Evolutionary conservation across 2,888 invertebrate genomes (phyloP).

Genomic region (Campaea margaritaria): DNA sequence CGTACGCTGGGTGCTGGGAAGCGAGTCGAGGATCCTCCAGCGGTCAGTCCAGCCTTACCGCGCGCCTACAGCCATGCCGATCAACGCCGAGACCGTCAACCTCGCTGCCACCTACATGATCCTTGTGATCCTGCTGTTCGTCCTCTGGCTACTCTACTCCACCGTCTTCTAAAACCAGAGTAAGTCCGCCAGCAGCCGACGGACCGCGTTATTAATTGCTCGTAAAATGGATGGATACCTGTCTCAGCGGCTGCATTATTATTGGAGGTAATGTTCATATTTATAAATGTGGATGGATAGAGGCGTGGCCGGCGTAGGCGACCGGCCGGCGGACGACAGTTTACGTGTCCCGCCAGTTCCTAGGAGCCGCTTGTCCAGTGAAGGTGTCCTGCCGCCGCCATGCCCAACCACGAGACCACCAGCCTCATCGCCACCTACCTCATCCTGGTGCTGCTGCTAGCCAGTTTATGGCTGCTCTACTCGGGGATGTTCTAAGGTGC

Average conservation of each 20-base stretch:
- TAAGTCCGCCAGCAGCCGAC: conserved; percentile 15
- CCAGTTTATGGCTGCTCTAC: conserved; percentile 88
- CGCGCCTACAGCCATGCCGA: conserved; percentile 71
- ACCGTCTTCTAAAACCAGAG: conserved; percentile 72
- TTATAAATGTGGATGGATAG: conserved; percentile 67
- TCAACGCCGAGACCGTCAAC: conserved; percentile 87
- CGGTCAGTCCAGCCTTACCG: conserved; percentile 63
- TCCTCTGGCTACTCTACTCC: conserved; percentile 88
- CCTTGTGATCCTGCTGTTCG: conserved; percentile 87
- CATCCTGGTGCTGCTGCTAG: conserved; percentile 87
- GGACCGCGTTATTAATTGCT: conserved; percentile 31
- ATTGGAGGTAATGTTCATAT: conserved; percentile 59
- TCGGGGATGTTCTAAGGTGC: conserved; percentile 86
- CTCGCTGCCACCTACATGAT: conserved; percentile 90
- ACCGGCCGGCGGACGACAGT: conserved; percentile 49
- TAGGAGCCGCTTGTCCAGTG: conserved; percentile 71
- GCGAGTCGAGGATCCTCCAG: conserved; percentile 51
- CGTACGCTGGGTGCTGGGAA: conserved; percentile 52
- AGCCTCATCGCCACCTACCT: conserved; percentile 89
- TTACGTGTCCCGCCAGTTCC: conserved; percentile 65
- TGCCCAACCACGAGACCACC: conserved; percentile 86
- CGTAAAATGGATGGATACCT: conserved; percentile 51
- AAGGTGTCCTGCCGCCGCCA: conserved; percentile 61
- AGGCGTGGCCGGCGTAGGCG: conserved; percentile 68
- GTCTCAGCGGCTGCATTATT: conserved; percentile 60